These are phyloP conservation scores for Darevskia mixta DNA, from an alignment of 2,797 vertebrate genomes.

Conservation along the genomic window DNA sequence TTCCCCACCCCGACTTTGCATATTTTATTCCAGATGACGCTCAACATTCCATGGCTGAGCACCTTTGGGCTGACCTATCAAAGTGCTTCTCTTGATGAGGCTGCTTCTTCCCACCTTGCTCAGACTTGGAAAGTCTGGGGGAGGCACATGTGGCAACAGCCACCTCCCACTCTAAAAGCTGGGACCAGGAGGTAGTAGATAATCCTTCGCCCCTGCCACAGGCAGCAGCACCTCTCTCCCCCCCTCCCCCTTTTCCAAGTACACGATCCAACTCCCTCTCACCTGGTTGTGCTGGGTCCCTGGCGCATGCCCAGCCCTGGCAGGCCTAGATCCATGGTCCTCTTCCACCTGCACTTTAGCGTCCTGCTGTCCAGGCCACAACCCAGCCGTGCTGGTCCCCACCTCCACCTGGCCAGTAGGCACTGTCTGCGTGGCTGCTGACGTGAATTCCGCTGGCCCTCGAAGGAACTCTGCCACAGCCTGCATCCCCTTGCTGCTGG, in stretches of 20 bases:
- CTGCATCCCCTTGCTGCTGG: constrained; percentile 74
- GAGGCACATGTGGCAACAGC: not conserved
- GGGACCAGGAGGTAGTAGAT: not conserved
- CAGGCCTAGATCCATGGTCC: constrained; percentile 59
- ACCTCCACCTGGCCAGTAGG: constrained; percentile 67
- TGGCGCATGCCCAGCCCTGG: constrained; percentile 53
- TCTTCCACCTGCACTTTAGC: constrained; percentile 73
- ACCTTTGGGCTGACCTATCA: not conserved
- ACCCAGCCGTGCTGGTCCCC: constrained; percentile 72
- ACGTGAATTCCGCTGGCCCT: constrained; percentile 62
- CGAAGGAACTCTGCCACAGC: constrained; percentile 57
- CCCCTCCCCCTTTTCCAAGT: not conserved
- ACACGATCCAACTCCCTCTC: constrained; percentile 42
- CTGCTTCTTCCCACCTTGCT: not conserved
- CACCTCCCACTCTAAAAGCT: not conserved
- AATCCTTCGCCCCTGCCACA: not conserved
- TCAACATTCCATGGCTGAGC: not conserved
- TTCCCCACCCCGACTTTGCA: too few species aligned
- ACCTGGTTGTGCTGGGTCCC: constrained; percentile 82
- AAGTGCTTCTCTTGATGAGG: not conserved
- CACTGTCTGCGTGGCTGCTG: constrained; percentile 77
- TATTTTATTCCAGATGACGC: not conserved
- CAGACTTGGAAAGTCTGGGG: not conserved
- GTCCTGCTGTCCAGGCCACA: constrained; percentile 69
- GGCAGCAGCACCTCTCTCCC: too few species aligned